Base-by-base conservation (phyloP, 2,797 vertebrate species). In the Odontamblyopus lacepedii region DNA sequence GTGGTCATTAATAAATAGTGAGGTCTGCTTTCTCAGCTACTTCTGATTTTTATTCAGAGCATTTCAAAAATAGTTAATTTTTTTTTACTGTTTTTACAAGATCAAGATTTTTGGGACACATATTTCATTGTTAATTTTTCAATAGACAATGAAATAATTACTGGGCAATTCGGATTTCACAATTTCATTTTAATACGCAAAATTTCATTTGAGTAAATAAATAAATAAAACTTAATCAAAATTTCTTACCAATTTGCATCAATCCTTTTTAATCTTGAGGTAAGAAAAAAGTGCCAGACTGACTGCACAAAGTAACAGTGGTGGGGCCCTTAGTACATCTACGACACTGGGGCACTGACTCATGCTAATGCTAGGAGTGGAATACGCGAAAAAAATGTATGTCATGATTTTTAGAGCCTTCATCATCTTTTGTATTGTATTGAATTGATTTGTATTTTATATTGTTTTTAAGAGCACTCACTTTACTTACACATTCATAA, bases 171-270 rank as follows among this genome's bases (percentile, higher is more conserved):
- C 26, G 16, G 13, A 48, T 48, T 48, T 48, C 44, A 48, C 44
- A 48, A 16, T 48, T 15, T 0, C 15, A 48, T 48, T 48, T 48
- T 48, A 48, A 48, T 48, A 48, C 0, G 44, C 44, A 48, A 15
- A 48, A 48, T 48, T 48, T 48, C 12, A 48, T 48, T 48, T 48
- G 44, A 15, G 44, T 48, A 15, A 15, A 13, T 48, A 48, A 48
- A 48, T 1, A 48, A 48, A 48, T 3, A 44, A 41, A 41, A 9
- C 3, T 15, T 48, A 15, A 48, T 16, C 6, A 30, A 59, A 29
- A 30, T 29, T 60, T 16, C 27, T 13, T 41, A 65, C 0, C 23
- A 48, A 7, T 85, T 53, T 53, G 51, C 51, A 55, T 23, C 55
- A 56, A 12, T 12, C 53, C 23, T 56, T 26, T 9, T 23, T 56